phyloP scores from a whole-genome alignment of 2,888 invertebrate species.

The Therioaphis trifolii region DNA sequence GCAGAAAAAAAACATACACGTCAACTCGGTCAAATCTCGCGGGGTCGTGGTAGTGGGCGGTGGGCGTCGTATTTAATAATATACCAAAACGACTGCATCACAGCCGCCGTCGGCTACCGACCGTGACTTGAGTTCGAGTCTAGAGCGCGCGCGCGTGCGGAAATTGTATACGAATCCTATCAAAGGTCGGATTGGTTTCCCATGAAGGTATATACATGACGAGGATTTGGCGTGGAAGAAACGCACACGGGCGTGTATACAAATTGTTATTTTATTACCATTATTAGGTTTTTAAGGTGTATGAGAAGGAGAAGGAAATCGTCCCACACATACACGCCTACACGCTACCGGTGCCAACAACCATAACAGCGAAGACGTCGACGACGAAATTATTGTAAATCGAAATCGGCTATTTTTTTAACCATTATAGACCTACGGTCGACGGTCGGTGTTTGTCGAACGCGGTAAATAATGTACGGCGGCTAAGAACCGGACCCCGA shows the following conservation, averaged over 20 bases:
- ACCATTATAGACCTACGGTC: slow-evolving; percentile 12
- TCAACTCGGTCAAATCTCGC: not conserved
- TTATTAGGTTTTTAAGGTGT: slow-evolving; percentile 34
- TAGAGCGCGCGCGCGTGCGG: too few species aligned
- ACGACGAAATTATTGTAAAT: slow-evolving; percentile 51
- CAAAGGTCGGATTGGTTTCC: slow-evolving; percentile 36
- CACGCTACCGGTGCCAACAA: slow-evolving; percentile 32
- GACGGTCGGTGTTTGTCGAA: slow-evolving; percentile 14
- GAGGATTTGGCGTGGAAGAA: not conserved
- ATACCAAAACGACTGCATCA: not conserved
- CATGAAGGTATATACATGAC: too few species aligned
- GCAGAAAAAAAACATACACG: not conserved
- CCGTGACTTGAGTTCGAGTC: not conserved
- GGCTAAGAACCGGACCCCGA: slow-evolving; percentile 41
- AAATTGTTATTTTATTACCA: slow-evolving; percentile 52
- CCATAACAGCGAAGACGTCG: not conserved
- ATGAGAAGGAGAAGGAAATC: slow-evolving; percentile 36
- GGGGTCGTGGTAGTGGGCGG: not conserved
- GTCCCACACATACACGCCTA: slow-evolving; percentile 45
- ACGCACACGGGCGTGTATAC: slow-evolving; percentile 13
- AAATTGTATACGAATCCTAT: slow-evolving; percentile 27
- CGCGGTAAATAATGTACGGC: not conserved
- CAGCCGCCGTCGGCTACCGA: not conserved
- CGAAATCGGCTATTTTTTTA: slow-evolving; percentile 35
- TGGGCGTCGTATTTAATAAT: not conserved